Evolutionary conservation across 1,140 invertebrate genomes (phyloP), one percentile per base, ranked within the genome.

Genomic region (Zaprionus kolodkinae): DNA sequence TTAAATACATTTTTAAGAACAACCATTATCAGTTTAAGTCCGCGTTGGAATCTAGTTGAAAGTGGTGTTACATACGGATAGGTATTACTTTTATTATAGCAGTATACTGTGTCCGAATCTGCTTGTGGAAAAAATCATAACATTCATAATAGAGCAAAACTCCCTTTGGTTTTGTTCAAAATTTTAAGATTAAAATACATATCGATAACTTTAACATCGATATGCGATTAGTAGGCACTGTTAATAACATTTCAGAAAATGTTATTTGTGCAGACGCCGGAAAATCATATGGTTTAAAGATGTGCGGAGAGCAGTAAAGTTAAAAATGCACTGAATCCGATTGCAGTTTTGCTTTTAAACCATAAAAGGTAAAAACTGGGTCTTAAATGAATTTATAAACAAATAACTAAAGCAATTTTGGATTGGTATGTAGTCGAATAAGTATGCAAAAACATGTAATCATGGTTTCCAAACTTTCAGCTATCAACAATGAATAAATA

Each of bases 1-100:
- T 54, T 57, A 69, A 79, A 66, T 79, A 72, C 15, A 64, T 30
- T 60, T 76, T 11, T 48, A 48, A 36, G 17, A 30, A 59, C n/a
- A 15, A 9, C 1, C 9, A 15, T n/a, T 45, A 15, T 43, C 12
- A 6, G n/a, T 6, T 30, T 30, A 30, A 2, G 3, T 30, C 1
- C 6, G 0, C 27, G 3, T 43, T 35, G 10, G 6, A 35, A 35
- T 35, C 61, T 35, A 54, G 21, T 30, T 45, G 1, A 35, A 7
- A 35, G 1, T 35, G 6, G 33, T 65, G 56, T 56, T 38, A 27
- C 56, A 61, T 21, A 33, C 12, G 13, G 54, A 38, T 40, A 40
- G 5, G 13, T n/a, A n/a, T 40, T 12, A 38, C 3, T 4, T 13
- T 11, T 38, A 2, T 38, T 12, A 12, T 4, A 12, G 36, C 36